phyloP scores from a whole-genome alignment of 2,113 vertebrate genomes.

The Catharus fuscescens region DNA sequence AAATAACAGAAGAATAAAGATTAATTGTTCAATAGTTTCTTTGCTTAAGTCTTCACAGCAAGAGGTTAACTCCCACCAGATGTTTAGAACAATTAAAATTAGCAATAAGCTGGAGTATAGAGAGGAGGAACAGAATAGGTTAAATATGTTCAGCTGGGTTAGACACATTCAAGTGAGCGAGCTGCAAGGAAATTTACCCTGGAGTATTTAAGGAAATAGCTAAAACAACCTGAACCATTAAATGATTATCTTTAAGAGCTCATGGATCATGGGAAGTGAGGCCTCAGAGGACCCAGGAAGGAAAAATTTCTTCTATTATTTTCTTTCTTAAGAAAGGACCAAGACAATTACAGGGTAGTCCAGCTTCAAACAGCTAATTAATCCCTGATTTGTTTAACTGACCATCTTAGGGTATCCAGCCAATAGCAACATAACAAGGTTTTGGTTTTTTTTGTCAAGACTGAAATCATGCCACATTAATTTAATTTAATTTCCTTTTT shows the following conservation, averaged over 20 bases:
- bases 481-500: slow-evolving; percentile 23
- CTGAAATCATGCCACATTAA: neutral
- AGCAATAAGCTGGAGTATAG: neutral
- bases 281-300: slow-evolving; percentile 8
- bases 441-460: neutral
- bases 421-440: neutral
- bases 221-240: slow-evolving; percentile 31
- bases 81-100: neutral
- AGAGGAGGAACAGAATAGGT: slow-evolving; percentile 15
- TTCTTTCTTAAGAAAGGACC: neutral
- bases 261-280: slow-evolving; percentile 2
- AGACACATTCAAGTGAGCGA: slow-evolving; percentile 17
- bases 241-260: neutral
- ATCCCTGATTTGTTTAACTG: neutral
- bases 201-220: slow-evolving; percentile 45
- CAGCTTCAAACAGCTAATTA: neutral
- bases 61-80: slow-evolving; percentile 22
- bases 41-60: neutral
- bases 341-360: neutral
- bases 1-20: neutral
- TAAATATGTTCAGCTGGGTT: slow-evolving; percentile 12
- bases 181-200: slow-evolving; percentile 27
- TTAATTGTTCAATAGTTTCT: neutral
- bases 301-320: neutral
- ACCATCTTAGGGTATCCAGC: neutral